Conservation (phyloP, 35 echinoderm and acorn worm genomes). For the Antedon bifida region DNA sequence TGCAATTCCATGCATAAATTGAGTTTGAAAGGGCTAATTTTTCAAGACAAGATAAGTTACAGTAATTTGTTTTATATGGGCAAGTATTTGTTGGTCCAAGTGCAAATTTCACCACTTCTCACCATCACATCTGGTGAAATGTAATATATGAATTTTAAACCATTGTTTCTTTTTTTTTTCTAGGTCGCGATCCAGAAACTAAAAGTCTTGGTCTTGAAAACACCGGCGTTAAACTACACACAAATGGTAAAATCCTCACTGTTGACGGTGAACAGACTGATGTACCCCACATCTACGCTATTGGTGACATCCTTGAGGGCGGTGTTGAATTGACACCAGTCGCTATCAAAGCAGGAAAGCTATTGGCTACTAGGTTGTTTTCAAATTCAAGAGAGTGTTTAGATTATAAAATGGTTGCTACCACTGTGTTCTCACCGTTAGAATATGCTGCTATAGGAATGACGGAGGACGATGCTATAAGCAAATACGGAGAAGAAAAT, state of each 20-base stretch:
- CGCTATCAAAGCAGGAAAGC: constrained; percentile 93
- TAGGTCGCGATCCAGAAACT: constrained; percentile 75
- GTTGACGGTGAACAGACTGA: constrained; percentile 55
- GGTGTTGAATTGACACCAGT: constrained; percentile 89
- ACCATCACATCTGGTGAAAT: too few species aligned
- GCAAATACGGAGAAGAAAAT: constrained; percentile 50
- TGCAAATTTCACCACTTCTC: too few species aligned
- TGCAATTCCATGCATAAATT: too few species aligned
- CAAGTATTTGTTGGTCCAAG: too few species aligned
- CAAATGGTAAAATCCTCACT: constrained; percentile 40
- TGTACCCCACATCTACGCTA: constrained; percentile 81
- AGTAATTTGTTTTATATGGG: too few species aligned
- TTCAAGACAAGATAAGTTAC: too few species aligned
- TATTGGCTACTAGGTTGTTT: constrained; percentile 82
- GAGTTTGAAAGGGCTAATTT: too few species aligned
- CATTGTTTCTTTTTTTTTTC: neutral
- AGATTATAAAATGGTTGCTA: constrained; percentile 71
- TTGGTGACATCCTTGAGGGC: constrained; percentile 78
- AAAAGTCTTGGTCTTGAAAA: constrained; percentile 42
- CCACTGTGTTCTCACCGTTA: constrained; percentile 95
- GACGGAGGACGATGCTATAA: constrained; percentile 68
- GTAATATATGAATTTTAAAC: too few species aligned
- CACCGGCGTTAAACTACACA: constrained; percentile 22
- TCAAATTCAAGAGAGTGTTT: constrained; percentile 26
- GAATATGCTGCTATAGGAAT: constrained; percentile 71